phyloP scores from a whole-genome alignment of 1,140 invertebrate species.

The Cherax quadricarinatus region DNA sequence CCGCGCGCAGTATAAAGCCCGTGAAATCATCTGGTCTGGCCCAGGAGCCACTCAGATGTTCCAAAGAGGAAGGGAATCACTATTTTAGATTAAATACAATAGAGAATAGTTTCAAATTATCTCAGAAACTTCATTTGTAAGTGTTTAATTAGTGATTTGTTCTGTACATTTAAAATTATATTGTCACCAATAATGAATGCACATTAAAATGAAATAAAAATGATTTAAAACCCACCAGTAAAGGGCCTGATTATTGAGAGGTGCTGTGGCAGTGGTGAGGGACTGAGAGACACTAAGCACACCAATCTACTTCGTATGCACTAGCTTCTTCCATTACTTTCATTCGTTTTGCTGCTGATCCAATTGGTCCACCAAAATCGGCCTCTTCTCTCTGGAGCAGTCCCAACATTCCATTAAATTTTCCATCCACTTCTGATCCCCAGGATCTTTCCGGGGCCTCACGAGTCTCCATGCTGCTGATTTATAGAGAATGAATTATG shows the following conservation, averaged over 20 bases:
- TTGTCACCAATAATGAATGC: too few relatives aligned
- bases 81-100: too few relatives aligned
- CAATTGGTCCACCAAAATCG: neutral
- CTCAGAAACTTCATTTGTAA: too few relatives aligned
- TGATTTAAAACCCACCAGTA: neutral
- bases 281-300: neutral
- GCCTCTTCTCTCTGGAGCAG: conserved; percentile 20
- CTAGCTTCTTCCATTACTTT: neutral
- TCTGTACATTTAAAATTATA: too few relatives aligned
- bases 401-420: conserved; percentile 13
- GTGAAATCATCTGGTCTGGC: too few relatives aligned
- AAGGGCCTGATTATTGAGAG: neutral
- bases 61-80: too few relatives aligned
- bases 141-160: too few relatives aligned
- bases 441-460: neutral
- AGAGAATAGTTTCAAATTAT: too few relatives aligned
- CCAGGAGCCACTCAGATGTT: too few relatives aligned
- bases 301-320: neutral
- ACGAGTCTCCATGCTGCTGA: neutral
- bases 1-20: too few relatives aligned
- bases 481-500: too few relatives aligned
- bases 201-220: too few relatives aligned
- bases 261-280: neutral
- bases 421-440: neutral
- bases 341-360: neutral